Evolutionary conservation across 1,140 invertebrate species (phyloP).

Genomic region (Neotoxoptera formosana): DNA sequence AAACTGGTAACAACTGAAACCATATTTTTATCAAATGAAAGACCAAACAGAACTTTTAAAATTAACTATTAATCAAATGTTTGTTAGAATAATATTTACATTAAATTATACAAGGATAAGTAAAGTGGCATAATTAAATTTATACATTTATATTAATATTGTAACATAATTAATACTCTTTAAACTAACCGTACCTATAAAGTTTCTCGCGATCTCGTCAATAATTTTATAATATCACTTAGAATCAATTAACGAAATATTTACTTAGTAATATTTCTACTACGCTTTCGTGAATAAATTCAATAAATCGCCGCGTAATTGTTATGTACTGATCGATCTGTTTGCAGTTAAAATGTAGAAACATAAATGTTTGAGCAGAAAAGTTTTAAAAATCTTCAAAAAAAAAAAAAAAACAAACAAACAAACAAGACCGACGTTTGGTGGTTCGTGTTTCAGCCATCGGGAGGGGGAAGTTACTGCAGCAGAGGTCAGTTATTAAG

Average conservation of each 20-base stretch:
- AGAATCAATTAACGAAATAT: background rate
- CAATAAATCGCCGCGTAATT: background rate
- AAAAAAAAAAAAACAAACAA: background rate
- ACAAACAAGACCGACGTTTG: background rate
- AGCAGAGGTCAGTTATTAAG: constrained; percentile 18
- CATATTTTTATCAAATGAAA: background rate
- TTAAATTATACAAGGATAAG: background rate
- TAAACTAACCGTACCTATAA: background rate
- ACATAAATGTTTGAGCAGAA: background rate
- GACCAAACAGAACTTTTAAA: background rate
- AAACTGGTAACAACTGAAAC: background rate
- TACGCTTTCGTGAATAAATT: background rate
- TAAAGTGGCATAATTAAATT: background rate
- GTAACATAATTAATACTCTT: background rate
- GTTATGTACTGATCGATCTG: background rate
- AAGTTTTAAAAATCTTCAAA: background rate
- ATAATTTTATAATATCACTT: background rate
- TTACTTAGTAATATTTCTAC: background rate
- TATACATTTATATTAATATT: background rate
- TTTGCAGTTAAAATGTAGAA: background rate
- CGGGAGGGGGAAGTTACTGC: background rate
- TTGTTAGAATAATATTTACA: background rate
- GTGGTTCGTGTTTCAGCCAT: background rate
- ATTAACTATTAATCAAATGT: background rate
- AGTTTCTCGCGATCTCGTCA: background rate